Base-by-base conservation (phyloP, 2,797 vertebrate genomes). In the Falco rusticolus region DNA sequence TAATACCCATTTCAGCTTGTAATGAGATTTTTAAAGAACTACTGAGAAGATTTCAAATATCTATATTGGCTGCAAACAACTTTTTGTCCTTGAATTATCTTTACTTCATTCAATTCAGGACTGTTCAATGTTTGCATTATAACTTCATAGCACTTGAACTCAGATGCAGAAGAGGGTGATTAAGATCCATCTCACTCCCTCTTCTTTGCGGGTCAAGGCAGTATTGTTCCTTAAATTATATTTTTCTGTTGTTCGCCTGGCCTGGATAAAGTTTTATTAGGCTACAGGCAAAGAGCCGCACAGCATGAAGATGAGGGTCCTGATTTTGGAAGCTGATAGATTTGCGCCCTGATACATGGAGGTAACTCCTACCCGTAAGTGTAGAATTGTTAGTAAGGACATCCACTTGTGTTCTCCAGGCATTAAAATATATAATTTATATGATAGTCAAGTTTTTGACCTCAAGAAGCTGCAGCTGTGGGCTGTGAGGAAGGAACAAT, bases 31-130 rank as follows among this genome's bases (percentile, higher is more conserved):
- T 92, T 83, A 71, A 94, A 89, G 84, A 76, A 77, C 53, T 93
- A 25, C 61, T 74, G 77, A 75, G 69, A 90, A 92, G 31, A 68
- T 61, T 94, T 71, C 74, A 89, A 71, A 75, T 89, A 75, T 69
- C 50, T 90, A 5, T 80, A 83, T 57, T 61, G 57, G 37, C 75
- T 87, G 54, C 84, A 93, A 95, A 80, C 45, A 90, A 84, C 16
- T n/a, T 90, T 94, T 94, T 87, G 71, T 90, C 93, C 88, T 95
- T 96, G 81, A 95, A 83, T 83, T 94, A 54, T 92, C 81, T 83
- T 77, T 60, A 83, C 53, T 83, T 87, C 19, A 22, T 85, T 96
- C 84, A 90, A 24, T 85, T 90, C 74, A 80, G 24, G 41, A 54
- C 33, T 48, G 50, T 92, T 92, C 78, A 68, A 17, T 80, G 65